A percentile compares a stretch with the other conserved stretches of the same genome.
Conservation (phyloP, 2,888 invertebrate species). For the Drosophila parthenogenetica region DNA sequence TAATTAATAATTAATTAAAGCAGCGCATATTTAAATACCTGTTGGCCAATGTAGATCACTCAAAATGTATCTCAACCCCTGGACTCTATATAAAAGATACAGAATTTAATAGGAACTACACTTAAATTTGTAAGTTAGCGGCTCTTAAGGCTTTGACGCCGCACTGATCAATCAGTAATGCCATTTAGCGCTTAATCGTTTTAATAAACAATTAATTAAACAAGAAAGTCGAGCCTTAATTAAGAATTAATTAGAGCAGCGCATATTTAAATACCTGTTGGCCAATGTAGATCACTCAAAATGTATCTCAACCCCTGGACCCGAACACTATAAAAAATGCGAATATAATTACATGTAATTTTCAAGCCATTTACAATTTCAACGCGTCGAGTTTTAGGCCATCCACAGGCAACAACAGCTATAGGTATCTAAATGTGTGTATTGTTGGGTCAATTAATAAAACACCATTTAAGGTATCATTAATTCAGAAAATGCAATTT, state of each 20-base stretch:
- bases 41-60: slow-evolving; percentile 35
- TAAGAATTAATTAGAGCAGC: slow-evolving; percentile 14
- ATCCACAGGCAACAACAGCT: slow-evolving; percentile 7
- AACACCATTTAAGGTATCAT: slow-evolving; percentile 77
- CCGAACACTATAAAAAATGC: slow-evolving; percentile 55
- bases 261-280: slow-evolving; percentile 14
- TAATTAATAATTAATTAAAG: slow-evolving; percentile 16
- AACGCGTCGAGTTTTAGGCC: slow-evolving; percentile 43
- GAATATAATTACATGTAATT: slow-evolving; percentile 73
- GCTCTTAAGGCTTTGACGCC: background rate
- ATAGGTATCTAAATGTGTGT: background rate
- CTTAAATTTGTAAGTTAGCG: no score
- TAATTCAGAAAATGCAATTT: slow-evolving; percentile 76
- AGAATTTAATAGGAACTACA: no score
- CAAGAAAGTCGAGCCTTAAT: background rate
- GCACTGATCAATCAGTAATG: background rate
- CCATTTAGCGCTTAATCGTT: background rate
- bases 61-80: slow-evolving; percentile 16
- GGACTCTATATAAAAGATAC: no score
- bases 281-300: slow-evolving; percentile 34
- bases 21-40: slow-evolving; percentile 4
- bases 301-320: slow-evolving; percentile 8
- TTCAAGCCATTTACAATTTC: slow-evolving; percentile 53
- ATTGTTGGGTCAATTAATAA: slow-evolving; percentile 69
- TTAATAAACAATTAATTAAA: slow-evolving; percentile 3